Evolutionary conservation across 1,140 invertebrate genomes (phyloP).

Genomic region (Scaptodrosophila lebanonensis): DNA sequence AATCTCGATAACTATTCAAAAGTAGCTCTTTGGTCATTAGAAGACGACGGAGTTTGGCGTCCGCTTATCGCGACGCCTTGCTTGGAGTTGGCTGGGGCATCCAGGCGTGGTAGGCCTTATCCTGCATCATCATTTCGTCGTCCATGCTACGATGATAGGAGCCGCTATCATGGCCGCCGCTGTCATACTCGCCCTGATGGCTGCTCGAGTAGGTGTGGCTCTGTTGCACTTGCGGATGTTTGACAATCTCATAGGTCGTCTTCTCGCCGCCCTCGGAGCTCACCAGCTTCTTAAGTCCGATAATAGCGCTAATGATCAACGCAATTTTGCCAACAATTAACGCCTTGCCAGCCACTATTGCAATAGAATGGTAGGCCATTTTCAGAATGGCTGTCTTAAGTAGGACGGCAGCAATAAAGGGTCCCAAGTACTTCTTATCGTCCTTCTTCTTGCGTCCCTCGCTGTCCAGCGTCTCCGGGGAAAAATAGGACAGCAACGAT

Average conservation of each 20-base stretch:
- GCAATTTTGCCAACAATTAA: slow-evolving; percentile 81
- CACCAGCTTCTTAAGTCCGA: slow-evolving; percentile 87
- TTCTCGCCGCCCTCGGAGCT: slow-evolving; percentile 83
- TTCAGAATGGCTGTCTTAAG: slow-evolving; percentile 85
- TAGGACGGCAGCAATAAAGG: slow-evolving; percentile 81
- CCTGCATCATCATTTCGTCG: slow-evolving; percentile 80
- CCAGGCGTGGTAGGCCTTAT: slow-evolving; percentile 80
- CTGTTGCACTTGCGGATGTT: slow-evolving; percentile 88
- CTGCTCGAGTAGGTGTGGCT: slow-evolving; percentile 86
- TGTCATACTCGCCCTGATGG: slow-evolving; percentile 83
- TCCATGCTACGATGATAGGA: slow-evolving; percentile 82
- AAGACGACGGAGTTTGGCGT: not conserved
- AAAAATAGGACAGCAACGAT: slow-evolving; percentile 51
- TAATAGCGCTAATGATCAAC: slow-evolving; percentile 84
- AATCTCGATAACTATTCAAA: too few relatives aligned
- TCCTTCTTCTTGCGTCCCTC: slow-evolving; percentile 80
- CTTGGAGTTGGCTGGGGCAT: slow-evolving; percentile 46
- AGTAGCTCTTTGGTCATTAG: slow-evolving; percentile 56
- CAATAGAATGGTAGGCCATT: slow-evolving; percentile 85
- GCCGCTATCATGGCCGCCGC: slow-evolving; percentile 78
- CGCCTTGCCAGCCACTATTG: slow-evolving; percentile 85
- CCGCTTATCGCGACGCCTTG: slow-evolving; percentile 46
- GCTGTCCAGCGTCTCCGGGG: slow-evolving; percentile 41
- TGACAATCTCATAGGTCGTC: slow-evolving; percentile 90
- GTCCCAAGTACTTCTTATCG: slow-evolving; percentile 80